A percentile compares a stretch with the other conserved stretches of the same genome.
These are phyloP conservation scores for Pentalonia nigronervosa DNA, from an alignment of 1,140 invertebrate genomes.

Conservation along the genomic window DNA sequence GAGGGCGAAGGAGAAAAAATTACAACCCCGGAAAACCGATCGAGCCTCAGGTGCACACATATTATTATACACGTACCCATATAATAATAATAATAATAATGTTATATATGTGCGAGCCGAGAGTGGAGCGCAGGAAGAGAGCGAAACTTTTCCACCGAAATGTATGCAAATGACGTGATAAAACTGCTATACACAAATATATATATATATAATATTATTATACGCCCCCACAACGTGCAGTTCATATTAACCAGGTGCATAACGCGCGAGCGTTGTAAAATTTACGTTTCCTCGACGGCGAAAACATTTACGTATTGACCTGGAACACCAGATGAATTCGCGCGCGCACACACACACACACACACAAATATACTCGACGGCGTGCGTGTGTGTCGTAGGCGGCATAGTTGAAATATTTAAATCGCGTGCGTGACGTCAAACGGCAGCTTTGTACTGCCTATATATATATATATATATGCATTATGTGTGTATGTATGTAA, in stretches of 20 bases:
- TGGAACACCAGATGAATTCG: neutral
- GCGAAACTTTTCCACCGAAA: constrained; percentile 32
- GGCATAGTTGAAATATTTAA: constrained; percentile 13
- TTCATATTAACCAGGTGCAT: constrained; percentile 50
- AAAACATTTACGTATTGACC: neutral
- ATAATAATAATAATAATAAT: too few species aligned
- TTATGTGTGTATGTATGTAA: neutral
- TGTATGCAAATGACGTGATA: constrained; percentile 57
- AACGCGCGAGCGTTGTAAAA: neutral
- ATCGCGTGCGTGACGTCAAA: constrained; percentile 6
- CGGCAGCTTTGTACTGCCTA: neutral
- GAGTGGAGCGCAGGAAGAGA: neutral
- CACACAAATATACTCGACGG: neutral
- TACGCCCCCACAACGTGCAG: constrained; percentile 10
- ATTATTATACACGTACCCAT: neutral
- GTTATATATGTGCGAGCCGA: neutral
- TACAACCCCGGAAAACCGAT: constrained; percentile 3
- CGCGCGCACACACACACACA: neutral
- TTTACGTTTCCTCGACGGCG: neutral
- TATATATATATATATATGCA: neutral
- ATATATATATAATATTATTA: neutral
- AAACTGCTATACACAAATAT: neutral
- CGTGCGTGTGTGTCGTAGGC: neutral
- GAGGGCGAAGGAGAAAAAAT: neutral
- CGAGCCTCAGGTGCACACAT: constrained; percentile 39